Evolutionary conservation across 2,797 vertebrate species (phyloP), one percentile per base, ranked within the genome.

Genomic region (Syncerus caffer): DNA sequence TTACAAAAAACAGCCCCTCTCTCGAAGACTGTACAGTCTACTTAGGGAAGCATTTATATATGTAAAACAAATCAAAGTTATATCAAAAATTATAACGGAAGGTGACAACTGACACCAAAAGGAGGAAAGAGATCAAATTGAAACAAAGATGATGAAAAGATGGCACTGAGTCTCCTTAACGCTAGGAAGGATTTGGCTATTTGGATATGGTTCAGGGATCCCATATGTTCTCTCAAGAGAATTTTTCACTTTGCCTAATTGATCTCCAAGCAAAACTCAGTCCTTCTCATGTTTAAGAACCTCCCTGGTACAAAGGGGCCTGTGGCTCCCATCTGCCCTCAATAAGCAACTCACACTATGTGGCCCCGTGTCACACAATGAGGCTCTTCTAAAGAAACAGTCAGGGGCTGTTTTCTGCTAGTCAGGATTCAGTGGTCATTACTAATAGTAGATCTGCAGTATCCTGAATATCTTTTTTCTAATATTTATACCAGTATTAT

Each of bases 191-290:
- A 57, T 74, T 90, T 98, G 80, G 89, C 55, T 94, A 42, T 87
- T 96, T 95, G 92, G 82, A 96, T 85, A 83, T 57, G 62, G 67
- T 95, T 95, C 96, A 96, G 60, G 78, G 50, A 89, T 76, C 62
- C 85, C 95, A 97, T 97, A 97, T 97, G 95, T 96, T 97, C 83
- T 97, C 96, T 95, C 93, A 85, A 79, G 88, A 93, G 96, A 95
- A 92, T 96, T 95, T 95, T 96, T 97, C 95, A 95, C 93, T 95
- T 94, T 96, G 87, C 55, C 86, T 97, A 97, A 97, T 87, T 97
- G 97, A 96, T 96, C 93, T 96, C 87, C 92, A 93, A 88, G 93
- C 51, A 97, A 85, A 97, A 95, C 55, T 96, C 84, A 83, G 93
- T 94, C 76, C 62, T 87, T 96, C 85, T 93, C 51, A 60, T 64